Evolutionary conservation across 1,140 invertebrate species (phyloP), one percentile per base, ranked within the genome.

Genomic region (Cryptotermes secundus): DNA sequence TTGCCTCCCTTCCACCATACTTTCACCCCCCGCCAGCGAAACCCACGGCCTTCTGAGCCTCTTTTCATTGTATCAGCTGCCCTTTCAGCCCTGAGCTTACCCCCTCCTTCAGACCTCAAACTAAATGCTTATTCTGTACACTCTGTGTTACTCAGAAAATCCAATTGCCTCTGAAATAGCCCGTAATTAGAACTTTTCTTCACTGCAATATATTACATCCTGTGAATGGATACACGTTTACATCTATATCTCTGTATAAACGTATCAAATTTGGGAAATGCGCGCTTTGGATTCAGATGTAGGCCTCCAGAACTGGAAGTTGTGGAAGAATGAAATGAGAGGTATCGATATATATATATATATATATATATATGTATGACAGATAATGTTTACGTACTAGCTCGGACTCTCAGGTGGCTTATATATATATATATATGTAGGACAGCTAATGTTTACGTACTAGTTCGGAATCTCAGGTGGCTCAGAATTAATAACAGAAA

Each of bases 21-120:
- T 72, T 31, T 72, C 59, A 72, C 59, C 59, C 59, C 59, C 45
- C 45, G 59, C 26, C 59, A 31, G 53, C 19, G 7, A 22, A 59
- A 59, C 53, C 16, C 53, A 59, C 53, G 53, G 59, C 2, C 59
- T 72, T 31, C 59, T 72, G 59, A 31, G 59, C 59, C 59, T 72
- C 59, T 72, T 72, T 72, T 72, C 59, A 72, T 72, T 72, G 26
- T 72, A 72, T 72, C 59, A 72, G 59, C 59, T 72, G 59, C 59
- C 59, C 59, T 72, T 72, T 16, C 59, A 72, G n/a, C n/a, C 14
- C 59, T 72, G 26, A 72, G 59, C 59, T n/a, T 72, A 72, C 59
- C 59, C n/a, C 59, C 59, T 72, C 59, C n/a, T 49, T 49, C 45
- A 19, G 45, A 3, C 19, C 0, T 49, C 14, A 19, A 49, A 49